Evolutionary conservation across 2,113 vertebrate genomes (phyloP).

Genomic region (Eudyptes chrysolophus): DNA sequence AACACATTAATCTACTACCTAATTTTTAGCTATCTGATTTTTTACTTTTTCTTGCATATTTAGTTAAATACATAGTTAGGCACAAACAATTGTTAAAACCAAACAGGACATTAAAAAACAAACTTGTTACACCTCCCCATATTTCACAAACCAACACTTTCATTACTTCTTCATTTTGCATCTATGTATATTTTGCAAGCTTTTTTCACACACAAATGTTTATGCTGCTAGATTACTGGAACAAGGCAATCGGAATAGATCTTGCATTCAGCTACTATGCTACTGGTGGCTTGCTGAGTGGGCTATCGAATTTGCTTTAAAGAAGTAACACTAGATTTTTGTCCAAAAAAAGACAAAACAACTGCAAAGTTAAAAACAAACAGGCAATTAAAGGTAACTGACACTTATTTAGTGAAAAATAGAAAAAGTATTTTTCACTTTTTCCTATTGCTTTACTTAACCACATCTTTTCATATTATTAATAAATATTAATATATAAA

Average conservation of each 20-base stretch:
- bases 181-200: neutral
- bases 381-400: neutral
- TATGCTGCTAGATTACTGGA: neutral
- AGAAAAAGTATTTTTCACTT: neutral
- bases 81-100: neutral
- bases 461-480: neutral
- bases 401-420: neutral
- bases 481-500: too few species aligned
- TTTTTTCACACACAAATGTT: rapidly evolving
- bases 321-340: neutral
- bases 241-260: neutral
- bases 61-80: neutral
- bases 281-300: neutral
- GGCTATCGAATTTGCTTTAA: neutral
- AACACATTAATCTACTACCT: neutral
- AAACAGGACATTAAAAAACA: neutral
- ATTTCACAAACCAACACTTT: neutral
- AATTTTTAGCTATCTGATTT: neutral
- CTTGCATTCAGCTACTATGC: neutral
- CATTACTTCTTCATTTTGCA: neutral
- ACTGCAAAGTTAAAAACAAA: neutral
- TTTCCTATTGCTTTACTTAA: neutral
- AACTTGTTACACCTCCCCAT: neutral
- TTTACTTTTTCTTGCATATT: neutral
- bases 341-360: neutral